These are phyloP conservation scores for Synanthedon formicaeformis DNA, from an alignment of 2,888 invertebrate species.

Conservation along the genomic window DNA sequence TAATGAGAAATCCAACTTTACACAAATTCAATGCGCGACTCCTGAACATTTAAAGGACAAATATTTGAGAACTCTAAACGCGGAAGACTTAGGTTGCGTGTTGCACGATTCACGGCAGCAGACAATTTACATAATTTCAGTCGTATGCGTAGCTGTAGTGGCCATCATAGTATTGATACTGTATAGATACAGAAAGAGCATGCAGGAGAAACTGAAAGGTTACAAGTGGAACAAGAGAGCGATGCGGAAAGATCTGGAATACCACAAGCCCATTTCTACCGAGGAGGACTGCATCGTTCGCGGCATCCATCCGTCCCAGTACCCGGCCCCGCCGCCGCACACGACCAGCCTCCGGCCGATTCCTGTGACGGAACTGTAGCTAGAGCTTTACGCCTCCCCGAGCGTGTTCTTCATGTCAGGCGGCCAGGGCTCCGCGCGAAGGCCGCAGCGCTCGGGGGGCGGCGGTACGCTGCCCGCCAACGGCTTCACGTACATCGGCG, in stretches of 20 bases:
- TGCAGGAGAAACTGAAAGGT: slow-evolving; percentile 85
- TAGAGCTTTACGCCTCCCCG: slow-evolving; percentile 93
- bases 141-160: slow-evolving; percentile 78
- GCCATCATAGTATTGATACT: slow-evolving; percentile 79
- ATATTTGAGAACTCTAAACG: slow-evolving; percentile 74
- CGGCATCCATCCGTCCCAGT: slow-evolving; percentile 70
- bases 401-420: slow-evolving; percentile 82
- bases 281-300: slow-evolving; percentile 87
- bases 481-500: slow-evolving; percentile 82
- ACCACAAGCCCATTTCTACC: slow-evolving; percentile 87
- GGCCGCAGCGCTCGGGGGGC: slow-evolving; percentile 65
- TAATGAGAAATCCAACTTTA: slow-evolving; percentile 76
- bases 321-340: slow-evolving; percentile 63
- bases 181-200: slow-evolving; percentile 83
- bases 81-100: slow-evolving; percentile 85
- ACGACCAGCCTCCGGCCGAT: slow-evolving; percentile 73
- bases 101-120: slow-evolving; percentile 83
- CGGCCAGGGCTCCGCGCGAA: slow-evolving; percentile 64
- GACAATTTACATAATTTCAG: slow-evolving; percentile 81
- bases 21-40: slow-evolving; percentile 78
- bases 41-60: slow-evolving; percentile 80
- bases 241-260: slow-evolving; percentile 85
- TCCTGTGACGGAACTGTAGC: slow-evolving; percentile 94
- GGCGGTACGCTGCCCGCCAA: slow-evolving; percentile 77
- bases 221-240: slow-evolving; percentile 83